These are phyloP conservation scores for Drosophila anceps DNA, from an alignment of 2,888 invertebrate species.

Conservation along the genomic window DNA sequence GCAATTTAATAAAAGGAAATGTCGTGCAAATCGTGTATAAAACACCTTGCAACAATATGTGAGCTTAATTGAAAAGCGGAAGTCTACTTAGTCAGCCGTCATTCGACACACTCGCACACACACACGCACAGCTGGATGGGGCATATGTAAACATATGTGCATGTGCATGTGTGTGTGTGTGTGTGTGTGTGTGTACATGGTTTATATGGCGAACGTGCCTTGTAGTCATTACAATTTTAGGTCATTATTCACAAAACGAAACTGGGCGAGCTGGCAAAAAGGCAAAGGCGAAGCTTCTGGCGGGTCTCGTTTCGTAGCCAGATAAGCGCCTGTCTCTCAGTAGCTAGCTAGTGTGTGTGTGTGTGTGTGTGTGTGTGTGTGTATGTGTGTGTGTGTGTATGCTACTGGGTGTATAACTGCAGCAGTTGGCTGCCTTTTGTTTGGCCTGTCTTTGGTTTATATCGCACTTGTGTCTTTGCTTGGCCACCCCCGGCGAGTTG, in stretches of 20 bases:
- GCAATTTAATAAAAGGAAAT: constrained; percentile 70
- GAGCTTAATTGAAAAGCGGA: constrained; percentile 81
- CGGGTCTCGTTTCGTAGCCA: constrained; percentile 23
- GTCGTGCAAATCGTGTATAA: constrained; percentile 80
- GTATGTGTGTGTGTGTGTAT: background rate
- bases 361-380: constrained; percentile 3
- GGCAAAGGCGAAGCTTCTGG: constrained; percentile 48
- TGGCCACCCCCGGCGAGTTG: constrained; percentile 47
- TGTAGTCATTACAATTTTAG: constrained; percentile 79
- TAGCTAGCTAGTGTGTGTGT: constrained; percentile 1
- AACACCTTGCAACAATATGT: constrained; percentile 78
- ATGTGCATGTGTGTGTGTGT: constrained; percentile 3
- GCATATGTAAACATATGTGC: constrained; percentile 11
- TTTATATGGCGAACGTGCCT: constrained; percentile 79
- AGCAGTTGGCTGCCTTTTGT: constrained; percentile 50
- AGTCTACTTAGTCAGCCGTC: constrained; percentile 73
- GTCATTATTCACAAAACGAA: constrained; percentile 76
- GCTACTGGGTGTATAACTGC: constrained; percentile 18
- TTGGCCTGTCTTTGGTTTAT: constrained; percentile 47
- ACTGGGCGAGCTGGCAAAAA: constrained; percentile 71
- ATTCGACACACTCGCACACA: constrained; percentile 38
- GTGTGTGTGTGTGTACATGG: constrained; percentile 36
- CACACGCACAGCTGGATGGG: background rate
- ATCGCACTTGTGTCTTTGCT: constrained; percentile 48
- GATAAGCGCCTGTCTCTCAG: constrained; percentile 50